Evolutionary conservation across 2,113 vertebrate species (phyloP), one percentile per base, ranked within the genome.

Genomic region (Grantiella picta): DNA sequence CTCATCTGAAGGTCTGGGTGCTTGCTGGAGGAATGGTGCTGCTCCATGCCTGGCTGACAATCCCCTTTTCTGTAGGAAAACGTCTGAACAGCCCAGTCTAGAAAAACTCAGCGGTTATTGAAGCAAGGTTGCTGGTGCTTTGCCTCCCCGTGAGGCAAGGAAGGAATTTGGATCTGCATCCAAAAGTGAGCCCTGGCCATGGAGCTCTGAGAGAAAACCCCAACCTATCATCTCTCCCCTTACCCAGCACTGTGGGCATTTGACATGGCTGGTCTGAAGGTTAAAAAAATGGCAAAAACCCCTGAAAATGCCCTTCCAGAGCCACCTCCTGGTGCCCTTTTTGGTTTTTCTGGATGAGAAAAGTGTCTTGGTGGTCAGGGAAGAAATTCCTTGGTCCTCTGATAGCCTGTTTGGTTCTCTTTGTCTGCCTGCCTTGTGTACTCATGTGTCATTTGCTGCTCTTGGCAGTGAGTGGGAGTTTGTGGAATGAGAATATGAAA

Each of bases 141-240:
- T 70, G 27, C 21, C 25, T 79, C 5, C 23, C 12, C 5, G 49
- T 0, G 0, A 69, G 45, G 50, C 25, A 72, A 65, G 33, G 47
- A 54, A 90, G 24, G 35, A 65, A n/a, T 45, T 14, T 38, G 36
- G 50, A 53, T 28, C 59, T 14, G 6, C 50, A 80, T 52, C 54
- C 72, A 59, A 28, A 80, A 76, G 16, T 0, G 0, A 80, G 24
- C 15, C 50, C 45, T 50, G 47, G 15, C 36, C 2, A 0, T 17
- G 20, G 63, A 85, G 24, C 57, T 56, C 1, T 27, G 59, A 49
- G 18, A 53, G 78, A 24, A 86, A 84, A 28, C 10, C 23, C 23
- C 47, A 73, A 1, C 1, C 2, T 36, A 28, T 27, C 19, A 20
- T 27, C 50, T 53, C 31, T 29, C 18, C 21, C 64, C 25, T 77